A percentile compares a stretch with the other conserved stretches of the same genome.
Conservation (phyloP, 2,888 invertebrate genomes). For the Glyphotaelius pellucidus region DNA sequence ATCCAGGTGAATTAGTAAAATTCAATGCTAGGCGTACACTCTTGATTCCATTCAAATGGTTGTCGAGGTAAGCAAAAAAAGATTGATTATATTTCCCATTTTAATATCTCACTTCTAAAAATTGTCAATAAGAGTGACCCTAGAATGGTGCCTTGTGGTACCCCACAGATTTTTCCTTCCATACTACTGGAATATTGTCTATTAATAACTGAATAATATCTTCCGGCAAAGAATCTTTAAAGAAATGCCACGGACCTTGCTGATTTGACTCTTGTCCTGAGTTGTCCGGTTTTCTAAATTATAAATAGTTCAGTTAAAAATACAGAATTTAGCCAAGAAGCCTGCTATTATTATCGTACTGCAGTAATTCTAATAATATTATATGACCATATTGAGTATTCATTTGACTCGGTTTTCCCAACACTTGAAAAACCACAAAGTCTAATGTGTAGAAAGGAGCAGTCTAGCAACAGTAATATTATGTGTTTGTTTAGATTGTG, state of each 20-base stretch:
- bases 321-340: no score
- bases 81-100: no score
- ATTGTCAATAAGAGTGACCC: background rate
- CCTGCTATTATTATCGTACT: no score
- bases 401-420: background rate
- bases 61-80: no score
- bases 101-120: no score
- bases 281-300: no score
- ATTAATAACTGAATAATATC: background rate
- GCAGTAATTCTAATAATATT: background rate
- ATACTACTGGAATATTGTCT: background rate
- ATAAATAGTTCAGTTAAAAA: no score
- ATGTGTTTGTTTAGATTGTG: background rate
- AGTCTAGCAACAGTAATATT: background rate
- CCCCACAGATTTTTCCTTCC: background rate
- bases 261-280: no score
- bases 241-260: no score
- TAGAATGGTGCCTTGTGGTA: background rate
- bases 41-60: no score
- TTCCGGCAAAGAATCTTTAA: background rate
- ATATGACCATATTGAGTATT: background rate
- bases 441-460: background rate
- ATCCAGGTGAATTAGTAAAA: slow-evolving; percentile 78
- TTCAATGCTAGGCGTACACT: background rate
- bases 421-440: background rate